phyloP scores from a whole-genome alignment of 1,140 invertebrate genomes.

The Sarcophaga peregrina region DNA sequence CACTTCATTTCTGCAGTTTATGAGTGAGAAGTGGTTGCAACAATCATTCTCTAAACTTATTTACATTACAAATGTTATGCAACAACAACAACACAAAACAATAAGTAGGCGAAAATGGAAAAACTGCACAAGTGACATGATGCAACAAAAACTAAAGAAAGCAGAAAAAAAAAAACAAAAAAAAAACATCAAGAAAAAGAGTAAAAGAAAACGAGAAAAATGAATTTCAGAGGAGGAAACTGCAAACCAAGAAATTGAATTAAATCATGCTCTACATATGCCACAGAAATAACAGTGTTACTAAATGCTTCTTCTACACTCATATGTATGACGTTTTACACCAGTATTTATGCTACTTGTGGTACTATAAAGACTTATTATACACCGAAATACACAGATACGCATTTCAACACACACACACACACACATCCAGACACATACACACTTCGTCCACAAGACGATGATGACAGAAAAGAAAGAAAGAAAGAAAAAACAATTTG shows the following conservation, averaged over 20 bases:
- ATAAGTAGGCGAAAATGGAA: conserved; percentile 35
- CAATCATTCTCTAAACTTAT: conserved; percentile 19
- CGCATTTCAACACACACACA: not conserved
- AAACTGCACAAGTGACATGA: not conserved
- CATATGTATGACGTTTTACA: conserved; percentile 26
- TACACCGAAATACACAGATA: not conserved
- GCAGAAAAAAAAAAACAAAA: not conserved
- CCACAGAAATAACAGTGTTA: conserved; percentile 38
- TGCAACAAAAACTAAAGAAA: not conserved
- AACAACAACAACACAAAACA: not conserved
- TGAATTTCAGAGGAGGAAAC: not conserved
- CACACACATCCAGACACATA: not conserved
- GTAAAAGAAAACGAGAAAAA: conserved; percentile 1
- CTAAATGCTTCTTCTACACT: conserved; percentile 30
- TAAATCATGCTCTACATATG: conserved; percentile 39
- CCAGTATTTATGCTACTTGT: conserved; percentile 28
- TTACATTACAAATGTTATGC: conserved; percentile 13
- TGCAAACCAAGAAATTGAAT: conserved; percentile 41
- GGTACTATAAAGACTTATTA: conserved; percentile 25
- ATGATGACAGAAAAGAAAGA: not conserved
- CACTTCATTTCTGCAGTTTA: conserved; percentile 20
- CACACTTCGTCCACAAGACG: too few species aligned
- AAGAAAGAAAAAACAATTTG: not conserved
- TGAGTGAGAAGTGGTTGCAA: conserved; percentile 9
- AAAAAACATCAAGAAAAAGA: too few species aligned